Percentiles rank a stretch among this genome's conserved stretches.
Conservation (phyloP, 2,113 vertebrate species). For the Dasyprocta punctata region DNA sequence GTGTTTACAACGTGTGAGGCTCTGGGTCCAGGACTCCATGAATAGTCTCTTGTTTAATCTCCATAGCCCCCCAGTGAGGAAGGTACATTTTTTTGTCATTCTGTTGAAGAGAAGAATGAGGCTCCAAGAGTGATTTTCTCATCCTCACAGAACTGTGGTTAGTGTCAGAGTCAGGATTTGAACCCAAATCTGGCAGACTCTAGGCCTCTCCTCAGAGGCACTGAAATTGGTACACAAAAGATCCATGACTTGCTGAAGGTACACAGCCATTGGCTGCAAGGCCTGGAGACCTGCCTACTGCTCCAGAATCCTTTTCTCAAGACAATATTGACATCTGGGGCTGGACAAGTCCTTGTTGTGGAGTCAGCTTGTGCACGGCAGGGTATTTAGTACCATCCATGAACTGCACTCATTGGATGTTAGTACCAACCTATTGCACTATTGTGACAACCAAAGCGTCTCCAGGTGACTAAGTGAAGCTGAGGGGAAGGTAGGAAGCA, state of each 20-base stretch:
- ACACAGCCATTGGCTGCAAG: background rate
- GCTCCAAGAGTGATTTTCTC: background rate
- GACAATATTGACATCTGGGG: background rate
- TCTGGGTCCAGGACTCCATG: background rate
- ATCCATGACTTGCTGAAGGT: background rate
- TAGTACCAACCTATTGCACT: rapidly evolving
- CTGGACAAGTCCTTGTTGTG: background rate
- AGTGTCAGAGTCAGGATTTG: background rate
- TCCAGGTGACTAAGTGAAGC: background rate
- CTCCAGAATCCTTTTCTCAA: background rate
- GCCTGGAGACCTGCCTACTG: background rate
- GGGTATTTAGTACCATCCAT: background rate
- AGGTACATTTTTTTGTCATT: background rate
- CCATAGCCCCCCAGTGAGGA: background rate
- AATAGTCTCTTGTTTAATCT: background rate
- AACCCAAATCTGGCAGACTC: background rate
- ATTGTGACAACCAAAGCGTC: background rate
- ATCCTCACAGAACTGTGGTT: background rate
- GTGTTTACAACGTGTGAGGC: background rate
- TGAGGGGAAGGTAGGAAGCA: background rate
- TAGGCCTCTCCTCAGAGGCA: background rate
- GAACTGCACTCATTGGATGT: background rate
- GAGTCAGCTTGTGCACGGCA: background rate
- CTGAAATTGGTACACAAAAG: background rate
- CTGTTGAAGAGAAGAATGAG: background rate